Evolutionary conservation across 1,140 invertebrate genomes (phyloP).

Genomic region (Papilio dardanus): DNA sequence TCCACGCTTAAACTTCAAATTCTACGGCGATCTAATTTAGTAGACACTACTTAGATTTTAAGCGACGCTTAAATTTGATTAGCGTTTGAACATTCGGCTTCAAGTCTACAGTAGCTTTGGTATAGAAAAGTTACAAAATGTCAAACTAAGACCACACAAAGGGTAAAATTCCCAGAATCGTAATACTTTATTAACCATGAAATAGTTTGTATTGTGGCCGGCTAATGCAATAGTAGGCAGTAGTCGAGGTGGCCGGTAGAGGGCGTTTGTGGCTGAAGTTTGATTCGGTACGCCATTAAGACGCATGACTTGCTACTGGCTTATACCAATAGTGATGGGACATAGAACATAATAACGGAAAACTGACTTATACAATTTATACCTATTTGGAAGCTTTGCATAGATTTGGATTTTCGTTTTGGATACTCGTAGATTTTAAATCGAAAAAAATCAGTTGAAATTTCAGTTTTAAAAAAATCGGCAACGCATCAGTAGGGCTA

Average conservation of each 20-base stretch:
- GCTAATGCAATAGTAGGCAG: constrained; percentile 20
- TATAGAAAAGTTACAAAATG: neutral
- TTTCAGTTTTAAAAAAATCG: no score
- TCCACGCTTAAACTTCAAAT: no score
- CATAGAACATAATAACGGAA: neutral
- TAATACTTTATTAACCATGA: constrained; percentile 12
- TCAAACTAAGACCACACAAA: constrained; percentile 15
- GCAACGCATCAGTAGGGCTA: no score
- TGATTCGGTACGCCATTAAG: constrained; percentile 52
- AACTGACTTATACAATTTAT: neutral
- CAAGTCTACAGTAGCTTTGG: neutral
- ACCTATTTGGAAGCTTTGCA: no score
- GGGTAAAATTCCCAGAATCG: constrained; percentile 18
- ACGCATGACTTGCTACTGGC: constrained; percentile 55
- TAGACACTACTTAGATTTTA: no score
- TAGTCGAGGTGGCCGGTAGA: constrained; percentile 20
- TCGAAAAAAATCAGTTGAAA: no score
- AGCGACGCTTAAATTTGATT: no score
- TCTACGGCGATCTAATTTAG: no score
- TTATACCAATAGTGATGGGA: constrained; percentile 40
- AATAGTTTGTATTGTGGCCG: constrained; percentile 4
- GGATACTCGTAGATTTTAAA: no score
- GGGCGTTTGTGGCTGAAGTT: constrained; percentile 37
- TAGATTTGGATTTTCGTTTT: no score
- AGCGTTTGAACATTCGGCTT: no score